These are phyloP conservation scores for Lepidurus couesii DNA, from an alignment of 1,140 invertebrate species.

Conservation along the genomic window DNA sequence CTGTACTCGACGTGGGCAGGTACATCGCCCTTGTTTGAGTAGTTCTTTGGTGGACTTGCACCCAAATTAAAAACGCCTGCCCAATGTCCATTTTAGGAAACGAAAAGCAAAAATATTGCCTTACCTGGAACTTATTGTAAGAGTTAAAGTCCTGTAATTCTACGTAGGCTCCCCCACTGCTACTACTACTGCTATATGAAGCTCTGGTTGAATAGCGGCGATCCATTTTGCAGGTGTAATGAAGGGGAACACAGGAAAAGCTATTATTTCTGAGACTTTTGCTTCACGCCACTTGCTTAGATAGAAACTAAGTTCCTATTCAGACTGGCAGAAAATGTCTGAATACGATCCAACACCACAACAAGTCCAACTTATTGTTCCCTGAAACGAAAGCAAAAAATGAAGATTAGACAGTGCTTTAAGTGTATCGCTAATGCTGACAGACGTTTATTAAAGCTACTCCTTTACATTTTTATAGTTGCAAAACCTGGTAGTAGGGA, in stretches of 20 bases:
- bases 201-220: background rate
- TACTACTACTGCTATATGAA: background rate
- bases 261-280: no score
- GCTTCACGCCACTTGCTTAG: no score
- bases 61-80: background rate
- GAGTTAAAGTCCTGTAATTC: conserved; percentile 27
- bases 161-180: conserved; percentile 3
- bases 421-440: no score
- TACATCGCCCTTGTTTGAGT: background rate
- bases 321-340: no score
- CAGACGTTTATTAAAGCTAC: no score
- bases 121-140: conserved; percentile 31
- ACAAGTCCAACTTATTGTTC: no score
- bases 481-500: no score
- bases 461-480: no score
- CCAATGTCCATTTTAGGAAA: background rate
- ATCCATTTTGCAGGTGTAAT: background rate
- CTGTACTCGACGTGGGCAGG: background rate
- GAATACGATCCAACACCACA: no score
- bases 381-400: no score
- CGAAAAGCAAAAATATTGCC: background rate
- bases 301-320: no score
- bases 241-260: background rate
- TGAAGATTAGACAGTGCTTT: no score
- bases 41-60: background rate